Percentiles rank a stretch among this genome's conserved stretches.
These are phyloP conservation scores for Lordiphosa clarofinis DNA, from an alignment of 1,140 invertebrate species.

Conservation along the genomic window DNA sequence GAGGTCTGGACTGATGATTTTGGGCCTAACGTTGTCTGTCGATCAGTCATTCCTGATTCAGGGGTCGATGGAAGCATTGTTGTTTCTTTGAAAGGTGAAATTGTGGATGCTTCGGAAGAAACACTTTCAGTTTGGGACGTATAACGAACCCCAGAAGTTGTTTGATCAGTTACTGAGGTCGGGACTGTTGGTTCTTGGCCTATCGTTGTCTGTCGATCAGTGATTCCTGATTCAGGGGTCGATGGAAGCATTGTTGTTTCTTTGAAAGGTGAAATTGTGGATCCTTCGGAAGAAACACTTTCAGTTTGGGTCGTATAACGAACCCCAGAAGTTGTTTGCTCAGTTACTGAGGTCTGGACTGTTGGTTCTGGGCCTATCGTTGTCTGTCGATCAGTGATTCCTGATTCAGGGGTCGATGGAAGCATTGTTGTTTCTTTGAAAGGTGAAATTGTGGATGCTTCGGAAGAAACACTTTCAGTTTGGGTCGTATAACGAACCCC, in stretches of 20 bases:
- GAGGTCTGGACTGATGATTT: not conserved
- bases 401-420: not conserved
- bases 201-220: conserved; percentile 9
- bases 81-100: not conserved
- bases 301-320: not conserved
- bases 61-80: not conserved
- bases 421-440: not conserved
- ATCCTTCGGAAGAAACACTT: not conserved
- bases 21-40: not conserved
- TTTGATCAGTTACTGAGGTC: too few species aligned
- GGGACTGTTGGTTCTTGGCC: not conserved
- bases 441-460: not conserved
- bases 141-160: not conserved
- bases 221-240: too few species aligned
- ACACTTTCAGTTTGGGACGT: not conserved
- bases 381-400: conserved; percentile 1
- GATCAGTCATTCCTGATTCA: not conserved
- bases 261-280: not conserved
- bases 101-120: not conserved
- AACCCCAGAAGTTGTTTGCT: not conserved
- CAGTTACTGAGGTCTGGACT: not conserved
- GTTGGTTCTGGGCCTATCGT: not conserved
- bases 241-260: not conserved
- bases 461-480: not conserved
- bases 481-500: not conserved